Conservation (phyloP, 2,888 invertebrate species). For the Eupsilia transversa region DNA sequence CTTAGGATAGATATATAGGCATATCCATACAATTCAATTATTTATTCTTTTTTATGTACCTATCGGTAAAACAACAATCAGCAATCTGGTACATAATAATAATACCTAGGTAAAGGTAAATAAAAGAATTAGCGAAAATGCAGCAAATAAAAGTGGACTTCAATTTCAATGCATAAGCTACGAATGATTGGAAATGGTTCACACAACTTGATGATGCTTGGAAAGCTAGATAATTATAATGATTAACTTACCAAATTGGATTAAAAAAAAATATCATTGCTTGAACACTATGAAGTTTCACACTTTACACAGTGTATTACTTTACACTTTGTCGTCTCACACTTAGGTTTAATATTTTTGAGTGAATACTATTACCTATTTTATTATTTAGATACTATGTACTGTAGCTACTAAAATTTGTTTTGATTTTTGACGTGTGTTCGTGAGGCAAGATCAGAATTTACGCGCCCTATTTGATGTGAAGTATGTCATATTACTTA, state of each 20-base stretch:
- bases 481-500: constrained; percentile 14
- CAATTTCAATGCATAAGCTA: not conserved
- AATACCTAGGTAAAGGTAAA: not conserved
- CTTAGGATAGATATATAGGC: not conserved
- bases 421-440: not conserved
- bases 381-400: not conserved
- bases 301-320: not conserved
- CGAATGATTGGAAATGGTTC: not conserved
- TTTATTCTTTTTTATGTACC: not conserved
- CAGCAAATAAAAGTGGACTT: not conserved
- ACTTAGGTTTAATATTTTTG: not conserved
- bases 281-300: not conserved
- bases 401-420: not conserved
- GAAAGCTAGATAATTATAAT: not conserved
- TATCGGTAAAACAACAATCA: constrained; percentile 7
- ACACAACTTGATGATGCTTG: not conserved
- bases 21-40: not conserved
- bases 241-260: constrained; percentile 6
- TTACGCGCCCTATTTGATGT: constrained; percentile 47
- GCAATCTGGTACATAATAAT: not conserved
- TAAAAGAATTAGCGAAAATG: not conserved
- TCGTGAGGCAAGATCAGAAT: constrained; percentile 1
- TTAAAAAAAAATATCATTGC: not conserved
- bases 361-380: not conserved
- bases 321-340: not conserved